Percentiles rank a stretch among this genome's conserved stretches.
phyloP scores from a whole-genome alignment of 2,797 vertebrate genomes.

The Gymnoscopelus braueri region DNA sequence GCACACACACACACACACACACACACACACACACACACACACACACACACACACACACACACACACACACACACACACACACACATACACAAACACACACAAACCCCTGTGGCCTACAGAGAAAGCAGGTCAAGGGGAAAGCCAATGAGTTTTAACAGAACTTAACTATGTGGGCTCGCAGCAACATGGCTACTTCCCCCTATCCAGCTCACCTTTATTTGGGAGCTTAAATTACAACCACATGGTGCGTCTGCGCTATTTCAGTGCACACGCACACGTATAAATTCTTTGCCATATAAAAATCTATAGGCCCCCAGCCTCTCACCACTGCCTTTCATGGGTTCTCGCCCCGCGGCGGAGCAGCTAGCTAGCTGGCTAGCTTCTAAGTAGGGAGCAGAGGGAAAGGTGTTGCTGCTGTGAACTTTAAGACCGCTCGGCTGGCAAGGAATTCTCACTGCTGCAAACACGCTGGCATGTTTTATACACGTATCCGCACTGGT shows the following conservation, averaged over 20 bases:
- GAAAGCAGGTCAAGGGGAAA: constrained; percentile 49
- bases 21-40: background rate
- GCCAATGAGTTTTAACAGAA: constrained; percentile 37
- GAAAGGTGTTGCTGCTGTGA: constrained; percentile 55
- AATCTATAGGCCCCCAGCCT: constrained; percentile 46
- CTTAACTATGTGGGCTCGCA: constrained; percentile 49
- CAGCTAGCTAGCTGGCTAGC: constrained; percentile 37
- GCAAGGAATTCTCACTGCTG: constrained; percentile 10
- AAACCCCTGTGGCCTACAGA: constrained; percentile 13
- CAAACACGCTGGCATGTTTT: constrained; percentile 24
- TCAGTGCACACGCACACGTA: constrained; percentile 70
- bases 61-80: background rate
- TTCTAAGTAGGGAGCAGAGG: constrained; percentile 50
- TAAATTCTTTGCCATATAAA: constrained; percentile 69
- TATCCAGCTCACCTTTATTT: constrained; percentile 73
- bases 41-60: background rate
- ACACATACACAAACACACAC: background rate
- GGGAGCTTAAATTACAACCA: constrained; percentile 77
- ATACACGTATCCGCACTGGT: constrained; percentile 10
- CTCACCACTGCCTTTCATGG: constrained; percentile 56
- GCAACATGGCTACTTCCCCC: constrained; percentile 40
- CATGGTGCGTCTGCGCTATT: constrained; percentile 70
- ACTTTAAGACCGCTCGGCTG: constrained; percentile 44
- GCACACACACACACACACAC: constrained; percentile 28
- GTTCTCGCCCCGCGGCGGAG: constrained; percentile 39